These are phyloP conservation scores for Argyra leucocephala DNA, from an alignment of 2,888 invertebrate species.

Conservation along the genomic window DNA sequence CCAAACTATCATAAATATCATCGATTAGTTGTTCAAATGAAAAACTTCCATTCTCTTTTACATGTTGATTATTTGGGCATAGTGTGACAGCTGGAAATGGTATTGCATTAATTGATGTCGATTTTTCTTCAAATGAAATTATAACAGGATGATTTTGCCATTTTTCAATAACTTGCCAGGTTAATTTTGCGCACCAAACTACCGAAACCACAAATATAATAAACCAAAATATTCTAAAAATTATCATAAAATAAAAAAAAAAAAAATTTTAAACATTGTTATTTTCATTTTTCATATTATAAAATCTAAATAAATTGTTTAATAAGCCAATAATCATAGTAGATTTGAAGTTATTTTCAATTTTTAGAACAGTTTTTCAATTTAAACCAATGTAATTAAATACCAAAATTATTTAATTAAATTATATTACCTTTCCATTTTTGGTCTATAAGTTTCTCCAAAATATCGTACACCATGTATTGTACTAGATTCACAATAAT, in stretches of 20 bases:
- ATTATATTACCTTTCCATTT: slow-evolving; percentile 44
- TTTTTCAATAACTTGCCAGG: slow-evolving; percentile 15
- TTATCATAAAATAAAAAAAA: neutral
- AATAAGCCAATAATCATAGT: no score
- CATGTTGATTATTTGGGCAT: slow-evolving; percentile 20
- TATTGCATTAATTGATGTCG: slow-evolving; percentile 14
- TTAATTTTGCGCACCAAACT: slow-evolving; percentile 15
- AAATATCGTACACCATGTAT: slow-evolving; percentile 50
- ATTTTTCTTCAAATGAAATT: slow-evolving; percentile 16
- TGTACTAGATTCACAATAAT: slow-evolving; percentile 36
- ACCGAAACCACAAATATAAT: slow-evolving; percentile 17
- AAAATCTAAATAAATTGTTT: no score
- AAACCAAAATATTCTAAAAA: slow-evolving; percentile 19
- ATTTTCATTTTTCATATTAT: no score
- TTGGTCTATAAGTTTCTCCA: slow-evolving; percentile 45
- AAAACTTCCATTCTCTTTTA: slow-evolving; percentile 14
- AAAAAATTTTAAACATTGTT: no score
- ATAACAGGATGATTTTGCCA: slow-evolving; percentile 18
- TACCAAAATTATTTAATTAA: no score
- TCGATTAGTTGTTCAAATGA: neutral
- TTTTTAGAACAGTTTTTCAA: no score
- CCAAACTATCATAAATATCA: neutral
- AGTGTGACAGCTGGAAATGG: slow-evolving; percentile 19
- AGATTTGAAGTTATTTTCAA: no score
- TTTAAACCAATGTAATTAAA: no score